Evolutionary conservation across 2,888 invertebrate genomes (phyloP), one percentile per base, ranked within the genome.

Genomic region (Caenorhabditis plicata): DNA sequence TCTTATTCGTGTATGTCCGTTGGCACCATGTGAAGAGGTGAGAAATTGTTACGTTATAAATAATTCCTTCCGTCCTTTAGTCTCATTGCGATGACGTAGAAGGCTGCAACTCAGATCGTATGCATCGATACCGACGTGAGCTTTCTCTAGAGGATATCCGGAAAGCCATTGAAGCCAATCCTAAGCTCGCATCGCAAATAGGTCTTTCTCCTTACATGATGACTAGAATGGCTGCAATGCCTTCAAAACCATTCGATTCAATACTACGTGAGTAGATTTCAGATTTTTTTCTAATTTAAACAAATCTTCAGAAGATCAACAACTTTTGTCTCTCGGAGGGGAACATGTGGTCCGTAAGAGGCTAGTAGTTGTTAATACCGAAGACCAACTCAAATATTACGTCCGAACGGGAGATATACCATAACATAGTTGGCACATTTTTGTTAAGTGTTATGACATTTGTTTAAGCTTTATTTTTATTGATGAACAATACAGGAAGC

Each of bases 321-420:
- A 80, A 53, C 65, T 77, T 15, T 42, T 78, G 19, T 64, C 73
- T 13, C 60, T 80, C 8, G 75, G 72, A 25, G 80, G 80, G 7
- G 80, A 81, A 42, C 75, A 77, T 56, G 64, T 80, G 13, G 78
- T 80, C 31, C 68, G 71, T 36, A 68, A 72, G 45, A 66, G 74
- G 33, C 64, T 80, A 22, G 69, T 80, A 23, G 80, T 80, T 20
- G 73, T 81, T 32, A 81, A 80, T 64, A 69, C 76, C 15, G 77
- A 80, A 56, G 79, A 77, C 29, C 79, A 80, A 44, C 57, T 80
- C 27, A 47, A 63, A 38, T 70, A 70, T 40, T 70, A 67, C 52
- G 64, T 64, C 17, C 45, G 67, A 25, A 69, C 69, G 15, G 66
- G 69, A 9, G 64, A 66, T 26, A 43, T 70, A 20, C 53, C 45